Evolutionary conservation across 2,888 invertebrate species (phyloP), one percentile per base, ranked within the genome.

Genomic region (Falcaria lacertinaria): DNA sequence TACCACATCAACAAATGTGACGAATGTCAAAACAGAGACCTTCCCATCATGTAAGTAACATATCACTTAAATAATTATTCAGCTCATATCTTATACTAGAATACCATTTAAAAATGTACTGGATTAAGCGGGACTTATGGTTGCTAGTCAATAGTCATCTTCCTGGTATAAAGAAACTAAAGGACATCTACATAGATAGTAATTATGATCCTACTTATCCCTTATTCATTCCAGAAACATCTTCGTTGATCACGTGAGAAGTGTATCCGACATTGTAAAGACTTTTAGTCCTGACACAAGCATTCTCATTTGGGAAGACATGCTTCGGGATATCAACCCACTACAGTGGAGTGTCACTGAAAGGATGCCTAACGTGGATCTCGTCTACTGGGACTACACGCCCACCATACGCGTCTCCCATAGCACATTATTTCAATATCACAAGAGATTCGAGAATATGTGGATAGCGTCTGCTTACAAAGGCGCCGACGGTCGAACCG

Each of bases 391-490:
- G 95, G 91, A 92, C 44, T 95, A 95, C 59, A 78, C 74, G 1
- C 67, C 44, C 60, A 84, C 60, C 2, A 15, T 67, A 4, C 43
- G 49, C 3, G 64, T 57, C 36, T 71, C 67, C 60, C 89, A 72
- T 52, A 72, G 39, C 0, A 58, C 61, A 34, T 45, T 85, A 8
- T 55, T 64, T 3, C 64, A 68, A 22, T 78, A 83, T 38, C 74
- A 76, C 32, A 64, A 54, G 17, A 64, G 60, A 7, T 97, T 96
- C 74, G 80, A 90, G 1, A 90, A 90, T 32, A 82, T 96, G 15
- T 96, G 96, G 96, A 90, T 94, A 34, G 96, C 95, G 0, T 93
- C 95, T 46, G 96, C 97, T 0, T 97, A 93, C 66, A 97, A 97
- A 87, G 97, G 96, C 0, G 93, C 93, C 0, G 92, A 92, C 36